Evolutionary conservation across 2,888 invertebrate species (phyloP).

Genomic region (Drosophila limbata): DNA sequence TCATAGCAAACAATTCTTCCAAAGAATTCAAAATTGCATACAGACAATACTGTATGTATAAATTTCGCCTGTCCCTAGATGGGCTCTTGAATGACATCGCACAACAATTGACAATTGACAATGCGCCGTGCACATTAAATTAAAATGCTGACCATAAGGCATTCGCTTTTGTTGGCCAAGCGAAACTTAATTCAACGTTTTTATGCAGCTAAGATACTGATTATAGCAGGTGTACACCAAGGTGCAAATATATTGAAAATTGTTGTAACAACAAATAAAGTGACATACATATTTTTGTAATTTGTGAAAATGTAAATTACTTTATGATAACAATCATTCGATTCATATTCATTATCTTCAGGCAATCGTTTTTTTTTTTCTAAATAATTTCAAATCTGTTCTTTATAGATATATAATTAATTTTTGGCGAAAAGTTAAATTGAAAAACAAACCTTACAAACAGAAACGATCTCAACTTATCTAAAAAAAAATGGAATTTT

Average conservation of each 20-base stretch:
- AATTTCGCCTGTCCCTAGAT: conserved; percentile 41
- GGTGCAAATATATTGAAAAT: background rate
- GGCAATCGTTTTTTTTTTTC: too few species aligned
- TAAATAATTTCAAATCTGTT: too few species aligned
- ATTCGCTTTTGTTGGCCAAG: conserved; percentile 6
- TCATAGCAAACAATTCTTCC: conserved; percentile 52
- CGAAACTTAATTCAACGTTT: conserved; percentile 4
- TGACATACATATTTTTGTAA: too few species aligned
- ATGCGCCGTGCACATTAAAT: conserved; percentile 45
- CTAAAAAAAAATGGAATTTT: too few species aligned
- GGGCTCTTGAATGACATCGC: conserved; percentile 22
- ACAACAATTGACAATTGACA: conserved; percentile 14
- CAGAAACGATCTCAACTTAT: too few species aligned
- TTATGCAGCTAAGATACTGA: conserved; percentile 12
- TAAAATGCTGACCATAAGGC: conserved; percentile 35
- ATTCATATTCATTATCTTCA: too few species aligned
- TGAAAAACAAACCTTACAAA: too few species aligned
- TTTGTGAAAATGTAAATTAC: too few species aligned
- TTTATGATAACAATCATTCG: too few species aligned
- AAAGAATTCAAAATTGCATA: conserved; percentile 51
- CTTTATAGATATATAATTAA: too few species aligned
- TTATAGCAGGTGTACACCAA: background rate
- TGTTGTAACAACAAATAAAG: too few species aligned
- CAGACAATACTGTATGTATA: conserved; percentile 26
- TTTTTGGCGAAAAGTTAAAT: background rate